A percentile compares a stretch with the other conserved stretches of the same genome.
Conservation (phyloP, 2,113 vertebrate species). For the Amazona vittata region DNA sequence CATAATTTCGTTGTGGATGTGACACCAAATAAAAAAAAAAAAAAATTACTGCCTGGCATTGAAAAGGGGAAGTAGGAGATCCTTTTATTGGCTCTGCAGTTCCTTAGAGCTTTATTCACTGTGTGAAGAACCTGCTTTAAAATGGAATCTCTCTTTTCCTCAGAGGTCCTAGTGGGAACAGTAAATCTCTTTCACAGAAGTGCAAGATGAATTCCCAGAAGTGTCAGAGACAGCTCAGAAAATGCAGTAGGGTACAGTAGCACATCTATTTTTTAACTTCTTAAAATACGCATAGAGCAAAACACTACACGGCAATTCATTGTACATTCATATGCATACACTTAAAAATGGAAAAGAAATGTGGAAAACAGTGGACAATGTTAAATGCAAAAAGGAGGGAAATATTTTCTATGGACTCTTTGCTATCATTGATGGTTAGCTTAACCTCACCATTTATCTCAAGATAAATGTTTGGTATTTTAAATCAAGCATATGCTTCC, state of each 20-base stretch:
- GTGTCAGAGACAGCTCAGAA: neutral
- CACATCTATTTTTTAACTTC: neutral
- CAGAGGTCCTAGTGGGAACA: slow-evolving; percentile 3
- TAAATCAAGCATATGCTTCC: neutral
- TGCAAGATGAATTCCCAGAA: slow-evolving; percentile 40
- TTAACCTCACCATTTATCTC: neutral
- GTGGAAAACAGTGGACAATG: neutral
- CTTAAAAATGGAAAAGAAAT: neutral
- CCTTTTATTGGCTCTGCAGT: slow-evolving; percentile 12
- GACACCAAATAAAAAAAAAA: slow-evolving; percentile 25
- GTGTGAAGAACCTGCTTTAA: slow-evolving; percentile 31
- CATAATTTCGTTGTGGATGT: slow-evolving; percentile 15
- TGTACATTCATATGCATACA: neutral
- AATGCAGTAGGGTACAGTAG: neutral
- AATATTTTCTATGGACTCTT: neutral
- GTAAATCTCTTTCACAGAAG: slow-evolving; percentile 41
- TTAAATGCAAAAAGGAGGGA: neutral
- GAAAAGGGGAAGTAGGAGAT: slow-evolving; percentile 11
- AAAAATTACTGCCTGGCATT: neutral
- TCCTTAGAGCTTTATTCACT: slow-evolving; percentile 44
- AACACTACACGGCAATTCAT: neutral
- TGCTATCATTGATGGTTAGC: neutral
- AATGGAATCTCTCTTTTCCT: slow-evolving; percentile 24
- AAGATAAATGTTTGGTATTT: neutral
- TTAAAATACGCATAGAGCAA: neutral